Evolutionary conservation across 2,888 invertebrate species (phyloP).

Genomic region (Scaptomyza caliginosa): DNA sequence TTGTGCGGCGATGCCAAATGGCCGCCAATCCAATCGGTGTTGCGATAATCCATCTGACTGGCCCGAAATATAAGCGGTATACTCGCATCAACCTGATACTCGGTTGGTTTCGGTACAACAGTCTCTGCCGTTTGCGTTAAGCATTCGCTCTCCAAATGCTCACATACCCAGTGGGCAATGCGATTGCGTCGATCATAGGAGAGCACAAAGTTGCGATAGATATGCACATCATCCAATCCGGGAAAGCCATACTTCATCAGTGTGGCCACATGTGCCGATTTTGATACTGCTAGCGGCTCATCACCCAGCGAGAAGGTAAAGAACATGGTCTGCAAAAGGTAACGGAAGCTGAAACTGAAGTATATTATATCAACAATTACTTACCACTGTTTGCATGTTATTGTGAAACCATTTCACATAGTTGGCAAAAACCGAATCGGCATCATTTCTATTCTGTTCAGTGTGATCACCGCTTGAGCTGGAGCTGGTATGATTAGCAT

Average conservation of each 20-base stretch:
- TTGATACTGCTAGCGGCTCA: not conserved
- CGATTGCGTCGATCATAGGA: conserved; percentile 94
- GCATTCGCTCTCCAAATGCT: conserved; percentile 86
- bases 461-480: not conserved
- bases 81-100: conserved; percentile 84
- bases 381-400: conserved; percentile 43
- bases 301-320: conserved; percentile 46
- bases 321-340: conserved; percentile 50
- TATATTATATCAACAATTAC: no score
- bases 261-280: conserved; percentile 85
- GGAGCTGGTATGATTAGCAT: no score
- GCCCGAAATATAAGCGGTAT: conserved; percentile 90
- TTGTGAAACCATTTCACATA: conserved; percentile 47
- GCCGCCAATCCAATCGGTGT: conserved; percentile 93
- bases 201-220: conserved; percentile 94
- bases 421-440: conserved; percentile 31
- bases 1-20: conserved; percentile 98
- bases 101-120: conserved; percentile 10
- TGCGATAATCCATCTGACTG: conserved; percentile 90
- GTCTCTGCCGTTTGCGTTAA: conserved; percentile 85
- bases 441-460: not conserved
- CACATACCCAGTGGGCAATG: conserved; percentile 97
- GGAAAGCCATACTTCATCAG: conserved; percentile 98
- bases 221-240: conserved; percentile 91
- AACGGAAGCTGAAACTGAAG: no score